Evolutionary conservation across 92 coral and sea anemone genomes (phyloP).

Genomic region (Diadumene lineata): DNA sequence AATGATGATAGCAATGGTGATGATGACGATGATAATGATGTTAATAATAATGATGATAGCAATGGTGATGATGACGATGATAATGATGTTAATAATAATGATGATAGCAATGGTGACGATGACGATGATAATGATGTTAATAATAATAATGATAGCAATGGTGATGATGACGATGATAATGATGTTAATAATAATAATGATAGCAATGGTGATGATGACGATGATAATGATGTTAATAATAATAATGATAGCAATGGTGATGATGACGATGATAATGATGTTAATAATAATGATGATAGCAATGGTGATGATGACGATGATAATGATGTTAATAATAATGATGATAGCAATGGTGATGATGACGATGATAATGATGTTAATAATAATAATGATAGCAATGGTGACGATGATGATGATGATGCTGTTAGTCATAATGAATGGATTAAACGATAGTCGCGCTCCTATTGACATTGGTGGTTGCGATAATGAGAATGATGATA

Average conservation of each 20-base stretch:
- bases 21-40: background rate
- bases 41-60: background rate
- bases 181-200: background rate
- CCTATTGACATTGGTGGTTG: background rate
- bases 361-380: background rate
- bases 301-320: background rate
- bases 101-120: background rate
- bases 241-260: background rate
- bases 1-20: background rate
- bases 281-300: background rate
- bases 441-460: background rate
- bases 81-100: background rate
- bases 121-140: background rate
- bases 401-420: background rate
- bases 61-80: background rate
- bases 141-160: background rate
- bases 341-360: background rate
- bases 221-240: background rate
- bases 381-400: background rate
- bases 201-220: background rate
- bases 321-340: background rate
- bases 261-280: background rate
- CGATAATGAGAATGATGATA: background rate
- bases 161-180: background rate
- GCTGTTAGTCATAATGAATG: background rate